phyloP scores from a whole-genome alignment of 2,888 invertebrate genomes.

The Acrocyrtus sp. region DNA sequence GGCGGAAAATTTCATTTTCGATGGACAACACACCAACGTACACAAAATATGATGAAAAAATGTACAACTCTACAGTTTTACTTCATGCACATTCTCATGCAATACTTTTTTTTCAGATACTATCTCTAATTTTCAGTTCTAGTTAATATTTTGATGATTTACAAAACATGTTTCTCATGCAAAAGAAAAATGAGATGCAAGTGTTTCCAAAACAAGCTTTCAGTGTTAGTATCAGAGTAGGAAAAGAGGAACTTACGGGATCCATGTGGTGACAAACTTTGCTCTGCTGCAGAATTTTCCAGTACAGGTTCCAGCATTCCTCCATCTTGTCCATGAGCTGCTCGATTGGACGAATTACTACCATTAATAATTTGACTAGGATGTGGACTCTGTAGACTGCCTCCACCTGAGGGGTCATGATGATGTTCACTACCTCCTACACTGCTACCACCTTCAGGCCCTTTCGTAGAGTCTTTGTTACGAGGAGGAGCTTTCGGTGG shows the following conservation, averaged over 20 bases:
- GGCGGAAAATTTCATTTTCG: background rate
- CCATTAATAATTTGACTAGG: constrained; percentile 32
- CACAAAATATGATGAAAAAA: too few species aligned
- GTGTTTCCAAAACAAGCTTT: too few species aligned
- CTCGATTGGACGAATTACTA: background rate
- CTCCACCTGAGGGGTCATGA: constrained; percentile 6
- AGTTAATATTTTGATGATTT: too few species aligned
- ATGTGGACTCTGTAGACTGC: constrained; percentile 10
- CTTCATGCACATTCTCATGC: too few species aligned
- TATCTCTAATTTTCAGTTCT: too few species aligned
- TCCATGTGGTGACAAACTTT: constrained; percentile 12
- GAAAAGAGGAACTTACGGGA: constrained; percentile 26
- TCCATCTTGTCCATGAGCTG: background rate
- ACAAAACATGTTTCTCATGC: too few species aligned
- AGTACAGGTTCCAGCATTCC: background rate
- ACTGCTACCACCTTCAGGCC: constrained; percentile 18
- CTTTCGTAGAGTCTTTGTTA: constrained; percentile 8
- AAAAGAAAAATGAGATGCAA: too few species aligned
- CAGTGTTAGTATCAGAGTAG: too few species aligned
- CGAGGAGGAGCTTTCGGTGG: constrained; percentile 5
- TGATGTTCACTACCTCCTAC: constrained; percentile 1
- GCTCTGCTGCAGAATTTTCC: constrained; percentile 14
- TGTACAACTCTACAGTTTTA: too few species aligned
- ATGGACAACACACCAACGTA: too few species aligned
- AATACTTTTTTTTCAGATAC: too few species aligned